Conservation (phyloP, 2,888 invertebrate genomes). For the Brachycybe producta region DNA sequence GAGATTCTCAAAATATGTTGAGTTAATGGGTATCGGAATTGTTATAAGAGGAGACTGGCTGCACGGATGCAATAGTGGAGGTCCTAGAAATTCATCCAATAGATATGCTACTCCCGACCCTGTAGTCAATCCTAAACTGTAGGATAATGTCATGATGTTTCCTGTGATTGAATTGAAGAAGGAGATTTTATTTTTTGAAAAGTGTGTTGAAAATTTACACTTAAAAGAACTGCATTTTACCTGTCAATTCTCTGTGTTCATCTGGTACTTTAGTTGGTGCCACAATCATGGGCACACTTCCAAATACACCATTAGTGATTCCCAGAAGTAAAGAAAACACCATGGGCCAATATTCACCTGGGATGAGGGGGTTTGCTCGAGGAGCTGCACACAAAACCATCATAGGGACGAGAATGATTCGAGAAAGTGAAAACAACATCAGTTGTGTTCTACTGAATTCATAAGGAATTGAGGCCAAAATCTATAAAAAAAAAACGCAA, state of each 20-base stretch:
- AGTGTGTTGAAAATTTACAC: background rate
- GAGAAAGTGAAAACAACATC: conserved; percentile 55
- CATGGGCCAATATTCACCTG: conserved; percentile 50
- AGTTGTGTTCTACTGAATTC: conserved; percentile 71
- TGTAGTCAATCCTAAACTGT: conserved; percentile 70
- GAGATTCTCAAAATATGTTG: no score
- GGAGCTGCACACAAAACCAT: conserved; percentile 71
- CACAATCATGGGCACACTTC: conserved; percentile 83
- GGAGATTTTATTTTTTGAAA: background rate
- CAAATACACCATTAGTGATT: conserved; percentile 72
- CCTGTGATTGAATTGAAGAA: conserved; percentile 40
- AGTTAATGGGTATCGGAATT: no score
- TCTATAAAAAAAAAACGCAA: conserved; percentile 35
- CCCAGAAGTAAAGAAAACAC: conserved; percentile 57
- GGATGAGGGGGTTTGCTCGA: conserved; percentile 55
- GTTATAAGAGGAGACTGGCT: no score
- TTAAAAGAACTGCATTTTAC: no score
- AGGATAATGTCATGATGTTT: conserved; percentile 85
- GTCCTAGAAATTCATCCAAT: conserved; percentile 43
- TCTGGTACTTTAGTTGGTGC: conserved; percentile 76
- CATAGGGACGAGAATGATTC: conserved; percentile 64
- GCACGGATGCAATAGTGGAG: no score
- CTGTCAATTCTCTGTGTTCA: conserved; percentile 73
- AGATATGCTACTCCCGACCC: conserved; percentile 74
- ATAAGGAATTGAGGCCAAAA: conserved; percentile 63